These are phyloP conservation scores for Oryzias javanicus DNA, from an alignment of 2,113 vertebrate genomes.

Conservation along the genomic window DNA sequence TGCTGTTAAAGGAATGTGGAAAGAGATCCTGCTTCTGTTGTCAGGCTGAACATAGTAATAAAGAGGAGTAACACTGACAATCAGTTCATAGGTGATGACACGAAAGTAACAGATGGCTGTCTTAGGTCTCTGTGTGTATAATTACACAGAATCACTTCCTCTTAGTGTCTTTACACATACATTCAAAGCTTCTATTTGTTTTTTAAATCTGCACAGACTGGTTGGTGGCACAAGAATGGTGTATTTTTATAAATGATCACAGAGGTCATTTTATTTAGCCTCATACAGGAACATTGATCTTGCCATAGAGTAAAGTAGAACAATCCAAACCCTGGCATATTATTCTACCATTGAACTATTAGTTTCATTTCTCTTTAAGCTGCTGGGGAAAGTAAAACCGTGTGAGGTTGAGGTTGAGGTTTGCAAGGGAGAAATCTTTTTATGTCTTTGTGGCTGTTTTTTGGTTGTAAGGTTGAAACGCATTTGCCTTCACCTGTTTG, in stretches of 20 bases:
- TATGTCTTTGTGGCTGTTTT: neutral
- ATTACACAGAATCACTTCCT: constrained; percentile 68
- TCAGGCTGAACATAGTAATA: constrained; percentile 10
- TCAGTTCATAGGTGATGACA: neutral
- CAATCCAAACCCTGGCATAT: constrained; percentile 3
- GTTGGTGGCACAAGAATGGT: neutral
- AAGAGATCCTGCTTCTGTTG: constrained; percentile 15
- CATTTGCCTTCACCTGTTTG: neutral
- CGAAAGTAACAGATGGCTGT: constrained; percentile 66
- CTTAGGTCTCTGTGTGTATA: constrained; percentile 45
- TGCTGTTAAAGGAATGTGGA: constrained; percentile 7
- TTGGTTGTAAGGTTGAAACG: neutral
- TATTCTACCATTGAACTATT: neutral
- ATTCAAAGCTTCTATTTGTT: constrained; percentile 11
- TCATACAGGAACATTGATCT: neutral
- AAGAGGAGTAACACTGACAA: constrained; percentile 8
- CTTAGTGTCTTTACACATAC: constrained; percentile 29
- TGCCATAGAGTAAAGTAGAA: neutral
- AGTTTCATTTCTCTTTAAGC: constrained; percentile 41
- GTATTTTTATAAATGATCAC: neutral
- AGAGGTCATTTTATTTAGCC: neutral
- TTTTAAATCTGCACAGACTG: neutral
- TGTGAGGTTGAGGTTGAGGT: neutral
- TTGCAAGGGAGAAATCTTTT: neutral
- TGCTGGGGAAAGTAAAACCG: constrained; percentile 62